Percentiles rank a stretch among this genome's conserved stretches.
Conservation (phyloP, 2,113 vertebrate genomes). For the Solenodon paradoxus region DNA sequence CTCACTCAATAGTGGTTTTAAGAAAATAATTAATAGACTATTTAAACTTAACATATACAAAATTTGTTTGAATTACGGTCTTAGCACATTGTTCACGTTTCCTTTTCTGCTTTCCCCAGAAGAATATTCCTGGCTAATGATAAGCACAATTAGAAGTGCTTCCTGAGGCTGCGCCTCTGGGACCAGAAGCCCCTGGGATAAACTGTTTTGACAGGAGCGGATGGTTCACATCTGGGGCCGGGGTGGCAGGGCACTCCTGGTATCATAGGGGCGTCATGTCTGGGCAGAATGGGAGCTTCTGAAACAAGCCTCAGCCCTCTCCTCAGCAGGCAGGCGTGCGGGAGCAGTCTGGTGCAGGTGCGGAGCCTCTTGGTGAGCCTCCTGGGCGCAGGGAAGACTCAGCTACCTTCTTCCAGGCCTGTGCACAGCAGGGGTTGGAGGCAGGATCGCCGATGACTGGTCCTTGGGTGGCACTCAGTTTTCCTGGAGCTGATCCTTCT, state of each 20-base stretch:
- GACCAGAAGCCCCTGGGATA: not conserved
- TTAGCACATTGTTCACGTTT: slow-evolving; percentile 2
- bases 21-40: not conserved
- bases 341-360: not conserved
- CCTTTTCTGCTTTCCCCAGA: not conserved
- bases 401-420: not conserved
- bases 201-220: not conserved
- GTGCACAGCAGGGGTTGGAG: not conserved
- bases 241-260: not conserved
- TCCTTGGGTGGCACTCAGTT: not conserved
- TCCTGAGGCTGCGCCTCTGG: not conserved
- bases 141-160: not conserved
- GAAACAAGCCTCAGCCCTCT: not conserved
- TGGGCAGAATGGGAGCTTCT: not conserved
- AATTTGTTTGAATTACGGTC: not conserved
- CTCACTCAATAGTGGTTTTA: not conserved
- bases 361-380: not conserved
- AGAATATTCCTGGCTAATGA: not conserved
- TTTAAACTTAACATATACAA: not conserved
- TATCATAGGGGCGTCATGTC: not conserved
- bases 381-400: not conserved
- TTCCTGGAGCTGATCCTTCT: not conserved
- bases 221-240: not conserved
- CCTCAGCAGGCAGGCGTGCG: not conserved
- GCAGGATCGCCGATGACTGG: not conserved